Evolutionary conservation across 2,888 invertebrate species (phyloP), one percentile per base, ranked within the genome.

Genomic region (Caenorhabditis sinica): DNA sequence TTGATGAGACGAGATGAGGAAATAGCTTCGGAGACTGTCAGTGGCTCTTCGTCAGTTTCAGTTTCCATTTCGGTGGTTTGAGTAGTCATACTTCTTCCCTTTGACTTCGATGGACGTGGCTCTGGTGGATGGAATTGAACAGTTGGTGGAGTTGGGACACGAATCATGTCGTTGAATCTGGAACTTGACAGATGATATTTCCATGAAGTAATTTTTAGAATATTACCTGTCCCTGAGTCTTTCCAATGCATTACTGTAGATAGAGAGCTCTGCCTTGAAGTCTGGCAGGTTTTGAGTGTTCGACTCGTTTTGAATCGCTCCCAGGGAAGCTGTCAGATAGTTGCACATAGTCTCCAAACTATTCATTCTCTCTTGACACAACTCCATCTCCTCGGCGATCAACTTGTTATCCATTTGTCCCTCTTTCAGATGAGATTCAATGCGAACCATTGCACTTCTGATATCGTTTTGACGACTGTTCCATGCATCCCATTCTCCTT

Each of bases 321-420:
- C 36, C 30, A 90, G 56, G 1, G 88, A 84, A 15, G 74, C 63
- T 5, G 88, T 88, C 68, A 90, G 73, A 53, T 87, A 89, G 71
- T 89, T 89, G 85, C 90, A 90, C 87, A 87, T 86, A 11, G 90
- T 89, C 63, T 90, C 90, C 63, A 90, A 75, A 58, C 87, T 87
- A 66, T 89, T 81, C 88, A 90, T 88, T 61, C 89, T 60, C 56
- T 90, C 88, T 58, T 89, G 88, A 69, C 90, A 90, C 75, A 87
- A 72, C 49, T 88, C 87, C 85, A 90, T 87, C 56, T 90, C 88
- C 11, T 82, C 84, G 17, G 83, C 58, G 40, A 90, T 86, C 51
- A 80, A 68, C 36, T 80, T 83, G 20, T 80, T 86, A 33, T 89
- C 88, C 23, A 85, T 51, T 36, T 82, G 81, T 33, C 83, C 82